These are phyloP conservation scores for Babyrousa celebensis DNA, from an alignment of 2,797 vertebrate species.

Conservation along the genomic window DNA sequence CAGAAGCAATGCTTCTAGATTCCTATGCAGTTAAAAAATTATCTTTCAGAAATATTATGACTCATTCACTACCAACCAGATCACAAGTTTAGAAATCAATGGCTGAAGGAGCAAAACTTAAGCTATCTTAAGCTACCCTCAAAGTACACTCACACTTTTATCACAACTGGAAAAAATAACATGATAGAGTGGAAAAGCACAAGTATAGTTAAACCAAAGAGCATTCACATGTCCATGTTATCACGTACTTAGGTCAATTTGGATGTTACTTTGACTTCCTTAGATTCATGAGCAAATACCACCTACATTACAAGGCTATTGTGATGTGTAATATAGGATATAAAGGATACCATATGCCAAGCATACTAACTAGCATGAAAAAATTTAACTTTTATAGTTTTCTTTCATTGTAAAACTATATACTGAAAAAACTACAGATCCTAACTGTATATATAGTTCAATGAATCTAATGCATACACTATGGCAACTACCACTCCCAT, in stretches of 20 bases:
- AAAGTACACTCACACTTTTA: constrained; percentile 16
- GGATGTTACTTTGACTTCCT: background rate
- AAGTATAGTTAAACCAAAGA: background rate
- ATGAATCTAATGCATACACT: background rate
- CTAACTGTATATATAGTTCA: background rate
- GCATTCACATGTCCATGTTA: background rate
- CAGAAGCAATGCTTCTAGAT: constrained; percentile 34
- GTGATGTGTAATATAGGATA: background rate
- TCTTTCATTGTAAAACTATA: constrained; percentile 45
- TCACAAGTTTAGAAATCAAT: constrained; percentile 52
- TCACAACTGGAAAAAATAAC: constrained; percentile 19
- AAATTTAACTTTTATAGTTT: constrained; percentile 41
- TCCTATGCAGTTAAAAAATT: background rate
- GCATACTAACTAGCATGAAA: background rate
- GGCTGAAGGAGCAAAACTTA: constrained; percentile 39
- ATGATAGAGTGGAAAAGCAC: background rate
- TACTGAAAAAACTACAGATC: constrained; percentile 14
- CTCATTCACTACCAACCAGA: constrained; percentile 28
- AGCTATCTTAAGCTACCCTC: background rate
- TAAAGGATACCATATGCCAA: constrained; percentile 9
- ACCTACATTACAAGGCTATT: constrained; percentile 20
- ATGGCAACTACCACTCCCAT: background rate
- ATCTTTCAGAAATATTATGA: constrained; percentile 32
- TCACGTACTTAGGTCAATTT: background rate
- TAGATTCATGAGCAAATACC: constrained; percentile 36